Evolutionary conservation across 2,797 vertebrate species (phyloP).

Genomic region (Limnodromus scolopaceus): DNA sequence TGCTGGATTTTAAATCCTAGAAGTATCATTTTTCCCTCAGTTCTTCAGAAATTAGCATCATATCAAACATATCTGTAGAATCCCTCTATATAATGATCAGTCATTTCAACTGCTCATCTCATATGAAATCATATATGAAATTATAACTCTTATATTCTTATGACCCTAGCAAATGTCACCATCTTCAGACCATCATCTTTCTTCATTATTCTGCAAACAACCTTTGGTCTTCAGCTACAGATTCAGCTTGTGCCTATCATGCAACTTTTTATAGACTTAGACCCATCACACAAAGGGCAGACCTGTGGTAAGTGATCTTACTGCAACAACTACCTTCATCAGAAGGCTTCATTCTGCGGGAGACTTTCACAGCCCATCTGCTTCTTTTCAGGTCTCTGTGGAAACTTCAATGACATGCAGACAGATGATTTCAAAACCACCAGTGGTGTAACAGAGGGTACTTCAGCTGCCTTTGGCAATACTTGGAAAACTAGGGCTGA

Average conservation of each 20-base stretch:
- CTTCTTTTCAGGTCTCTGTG: slow-evolving; percentile 76
- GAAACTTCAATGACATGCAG: slow-evolving; percentile 80
- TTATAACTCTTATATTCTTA: not conserved
- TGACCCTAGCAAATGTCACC: slow-evolving; percentile 74
- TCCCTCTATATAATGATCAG: not conserved
- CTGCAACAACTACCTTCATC: not conserved
- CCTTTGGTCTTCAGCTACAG: slow-evolving; percentile 74
- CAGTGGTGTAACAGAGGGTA: slow-evolving; percentile 68
- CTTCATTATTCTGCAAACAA: slow-evolving; percentile 74
- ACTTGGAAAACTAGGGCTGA: slow-evolving; percentile 75
- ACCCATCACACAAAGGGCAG: slow-evolving; percentile 63
- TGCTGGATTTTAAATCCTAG: not conserved
- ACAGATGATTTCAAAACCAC: slow-evolving; percentile 78
- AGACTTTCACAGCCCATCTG: not conserved
- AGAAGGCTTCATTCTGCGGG: not conserved
- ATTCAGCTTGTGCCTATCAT: slow-evolving; percentile 77
- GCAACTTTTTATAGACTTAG: slow-evolving; percentile 77
- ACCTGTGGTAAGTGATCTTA: slow-evolving; percentile 77
- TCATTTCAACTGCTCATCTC: not conserved
- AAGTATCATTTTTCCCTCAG: not conserved
- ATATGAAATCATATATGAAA: not conserved
- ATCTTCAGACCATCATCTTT: slow-evolving; percentile 80
- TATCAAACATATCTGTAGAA: not conserved
- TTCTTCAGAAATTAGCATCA: not conserved
- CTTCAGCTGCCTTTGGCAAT: slow-evolving; percentile 74